phyloP scores from a whole-genome alignment of 2,797 vertebrate genomes.

The Vipera latastei region DNA sequence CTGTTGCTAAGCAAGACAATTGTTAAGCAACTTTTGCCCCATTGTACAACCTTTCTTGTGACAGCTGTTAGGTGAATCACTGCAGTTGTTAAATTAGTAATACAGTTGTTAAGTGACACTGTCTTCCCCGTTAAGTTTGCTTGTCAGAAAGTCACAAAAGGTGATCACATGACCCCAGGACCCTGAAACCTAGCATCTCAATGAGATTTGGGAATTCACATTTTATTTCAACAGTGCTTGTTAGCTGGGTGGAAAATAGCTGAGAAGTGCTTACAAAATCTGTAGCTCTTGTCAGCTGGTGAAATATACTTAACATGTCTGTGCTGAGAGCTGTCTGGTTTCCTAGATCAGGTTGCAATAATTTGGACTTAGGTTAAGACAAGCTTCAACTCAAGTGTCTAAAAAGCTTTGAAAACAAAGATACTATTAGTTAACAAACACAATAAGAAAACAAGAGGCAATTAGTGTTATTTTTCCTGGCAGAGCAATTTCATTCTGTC shows the following conservation, averaged over 20 bases:
- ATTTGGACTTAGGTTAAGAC: not conserved
- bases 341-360: not conserved
- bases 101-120: not conserved
- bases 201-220: not conserved
- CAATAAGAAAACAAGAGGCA: not conserved
- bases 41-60: not conserved
- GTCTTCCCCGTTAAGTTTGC: not conserved
- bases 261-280: not conserved
- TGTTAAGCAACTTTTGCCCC: not conserved
- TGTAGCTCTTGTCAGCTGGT: not conserved
- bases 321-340: not conserved
- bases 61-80: not conserved
- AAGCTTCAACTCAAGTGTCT: not conserved
- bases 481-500: not conserved
- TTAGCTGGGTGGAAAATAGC: not conserved
- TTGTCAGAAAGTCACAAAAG: not conserved
- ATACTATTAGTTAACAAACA: not conserved
- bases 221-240: not conserved
- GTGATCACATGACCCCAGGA: not conserved
- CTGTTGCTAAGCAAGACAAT: not conserved
- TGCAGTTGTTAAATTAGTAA: not conserved
- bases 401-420: not conserved
- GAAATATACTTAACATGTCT: not conserved
- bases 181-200: not conserved
- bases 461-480: not conserved